Conservation (phyloP, 2,113 vertebrate species). For the Centrocercus urophasianus region DNA sequence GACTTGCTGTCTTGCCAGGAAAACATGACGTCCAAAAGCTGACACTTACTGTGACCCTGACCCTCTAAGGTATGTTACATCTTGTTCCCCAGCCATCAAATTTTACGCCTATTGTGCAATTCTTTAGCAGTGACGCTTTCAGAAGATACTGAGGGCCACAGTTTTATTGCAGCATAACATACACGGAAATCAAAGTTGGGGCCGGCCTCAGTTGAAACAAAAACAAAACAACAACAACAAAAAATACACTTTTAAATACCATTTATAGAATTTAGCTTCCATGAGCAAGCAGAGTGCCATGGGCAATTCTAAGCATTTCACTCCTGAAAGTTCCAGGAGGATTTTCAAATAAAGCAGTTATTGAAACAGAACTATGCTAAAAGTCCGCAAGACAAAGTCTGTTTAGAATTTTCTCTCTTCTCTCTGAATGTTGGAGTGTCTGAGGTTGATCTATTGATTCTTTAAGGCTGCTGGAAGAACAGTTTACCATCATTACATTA, state of each 20-base stretch:
- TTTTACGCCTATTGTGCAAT: constrained; percentile 5
- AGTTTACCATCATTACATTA: background rate
- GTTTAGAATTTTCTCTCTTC: background rate
- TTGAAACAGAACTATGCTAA: background rate
- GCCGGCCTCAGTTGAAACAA: constrained; percentile 13
- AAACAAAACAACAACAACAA: background rate
- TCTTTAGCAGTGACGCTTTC: constrained; percentile 4
- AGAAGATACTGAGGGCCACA: background rate
- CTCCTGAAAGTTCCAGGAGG: background rate
- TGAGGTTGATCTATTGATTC: background rate
- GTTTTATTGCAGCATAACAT: constrained; percentile 20
- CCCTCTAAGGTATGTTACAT: constrained; percentile 55
- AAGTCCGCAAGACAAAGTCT: background rate
- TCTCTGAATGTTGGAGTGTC: background rate
- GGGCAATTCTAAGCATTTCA: background rate
- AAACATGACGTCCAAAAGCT: constrained; percentile 35
- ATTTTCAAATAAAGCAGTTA: background rate
- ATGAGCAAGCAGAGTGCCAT: background rate
- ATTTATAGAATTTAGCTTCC: background rate
- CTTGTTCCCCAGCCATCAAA: constrained; percentile 42
- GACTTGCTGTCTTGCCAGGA: constrained; percentile 41
- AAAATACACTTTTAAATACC: background rate
- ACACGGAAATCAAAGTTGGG: background rate
- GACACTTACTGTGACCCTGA: constrained; percentile 32
- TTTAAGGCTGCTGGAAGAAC: background rate